Conservation (phyloP, 37 sponge, comb jelly and placozoan genomes). For the Hormiphora californensis region DNA sequence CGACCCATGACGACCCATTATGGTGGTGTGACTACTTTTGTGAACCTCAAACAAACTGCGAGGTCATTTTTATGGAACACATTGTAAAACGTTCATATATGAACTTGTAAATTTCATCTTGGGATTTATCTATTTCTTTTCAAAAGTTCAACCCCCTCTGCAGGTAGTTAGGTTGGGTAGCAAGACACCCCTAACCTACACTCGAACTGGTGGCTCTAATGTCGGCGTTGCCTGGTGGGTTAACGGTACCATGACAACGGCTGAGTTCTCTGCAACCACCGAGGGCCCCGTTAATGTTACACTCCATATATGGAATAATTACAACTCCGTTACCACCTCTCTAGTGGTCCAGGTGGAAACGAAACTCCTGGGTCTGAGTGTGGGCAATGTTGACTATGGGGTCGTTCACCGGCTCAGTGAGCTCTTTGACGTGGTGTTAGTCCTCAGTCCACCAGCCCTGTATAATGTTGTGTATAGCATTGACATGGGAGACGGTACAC, state of each 20-base stretch:
- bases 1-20: too few relatives aligned
- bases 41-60: too few relatives aligned
- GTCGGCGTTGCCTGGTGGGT: constrained; percentile 7
- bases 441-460: neutral
- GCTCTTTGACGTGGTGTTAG: neutral
- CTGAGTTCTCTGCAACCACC: neutral
- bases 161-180: too few relatives aligned
- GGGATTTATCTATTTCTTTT: too few relatives aligned
- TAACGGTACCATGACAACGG: neutral
- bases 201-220: constrained; percentile 36
- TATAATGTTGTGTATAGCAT: neutral
- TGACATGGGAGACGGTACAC: constrained; percentile 18
- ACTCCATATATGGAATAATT: neutral
- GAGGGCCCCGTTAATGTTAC: neutral
- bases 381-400: neutral
- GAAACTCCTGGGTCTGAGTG: neutral
- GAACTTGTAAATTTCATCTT: too few relatives aligned
- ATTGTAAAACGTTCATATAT: too few relatives aligned
- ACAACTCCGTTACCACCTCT: neutral
- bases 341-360: constrained; percentile 8
- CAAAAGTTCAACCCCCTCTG: too few relatives aligned
- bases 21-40: too few relatives aligned
- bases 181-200: neutral
- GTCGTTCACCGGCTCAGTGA: neutral
- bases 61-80: too few relatives aligned